phyloP scores from a whole-genome alignment of 2,113 vertebrate species.

The Gallinago jamesoni region DNA sequence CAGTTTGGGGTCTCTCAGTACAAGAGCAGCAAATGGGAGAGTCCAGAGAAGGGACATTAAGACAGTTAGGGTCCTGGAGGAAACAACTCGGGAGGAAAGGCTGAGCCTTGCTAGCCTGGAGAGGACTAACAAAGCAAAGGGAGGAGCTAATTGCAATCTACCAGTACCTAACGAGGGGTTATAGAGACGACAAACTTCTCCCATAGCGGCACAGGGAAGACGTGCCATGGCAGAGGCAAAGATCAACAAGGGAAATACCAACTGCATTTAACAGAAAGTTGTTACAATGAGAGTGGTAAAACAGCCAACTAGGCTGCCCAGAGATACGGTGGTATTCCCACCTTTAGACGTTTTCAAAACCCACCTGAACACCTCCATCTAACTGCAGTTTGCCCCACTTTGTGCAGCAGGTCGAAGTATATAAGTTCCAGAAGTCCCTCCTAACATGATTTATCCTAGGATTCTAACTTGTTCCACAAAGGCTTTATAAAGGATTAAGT shows the following conservation, averaged over 20 bases:
- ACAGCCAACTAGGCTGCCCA: not conserved
- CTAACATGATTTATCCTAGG: not conserved
- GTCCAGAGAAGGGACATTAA: not conserved
- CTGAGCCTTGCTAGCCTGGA: not conserved
- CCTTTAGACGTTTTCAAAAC: not conserved
- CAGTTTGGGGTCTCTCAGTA: not conserved
- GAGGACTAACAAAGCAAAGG: not conserved
- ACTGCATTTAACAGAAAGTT: not conserved
- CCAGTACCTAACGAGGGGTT: not conserved
- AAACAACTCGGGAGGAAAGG: not conserved
- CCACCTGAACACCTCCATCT: not conserved
- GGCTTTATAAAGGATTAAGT: not conserved
- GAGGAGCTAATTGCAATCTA: not conserved
- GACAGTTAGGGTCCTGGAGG: not conserved
- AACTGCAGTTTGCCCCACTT: not conserved
- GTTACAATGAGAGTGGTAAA: not conserved
- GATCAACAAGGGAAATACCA: not conserved
- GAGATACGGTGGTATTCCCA: not conserved
- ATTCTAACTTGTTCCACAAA: not conserved
- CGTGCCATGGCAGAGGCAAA: not conserved
- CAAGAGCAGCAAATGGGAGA: not conserved
- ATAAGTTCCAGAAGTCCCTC: not conserved
- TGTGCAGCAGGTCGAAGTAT: not conserved
- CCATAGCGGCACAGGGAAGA: not conserved
- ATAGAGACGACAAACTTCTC: not conserved